These are phyloP conservation scores for Macropus fuliginosus DNA, from an alignment of 2,797 vertebrate species.

Conservation along the genomic window DNA sequence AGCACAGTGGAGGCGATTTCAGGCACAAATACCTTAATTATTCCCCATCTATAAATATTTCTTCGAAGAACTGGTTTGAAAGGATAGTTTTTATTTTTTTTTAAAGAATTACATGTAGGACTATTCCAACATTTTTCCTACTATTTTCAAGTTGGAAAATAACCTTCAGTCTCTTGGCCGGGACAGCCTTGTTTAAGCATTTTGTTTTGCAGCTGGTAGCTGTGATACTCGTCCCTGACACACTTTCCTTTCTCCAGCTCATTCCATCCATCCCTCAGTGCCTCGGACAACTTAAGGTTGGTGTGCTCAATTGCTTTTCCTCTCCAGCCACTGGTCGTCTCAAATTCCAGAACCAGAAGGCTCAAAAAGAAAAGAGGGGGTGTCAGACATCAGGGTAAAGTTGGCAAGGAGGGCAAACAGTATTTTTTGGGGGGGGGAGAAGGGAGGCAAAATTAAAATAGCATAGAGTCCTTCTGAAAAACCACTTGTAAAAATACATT, in stretches of 20 bases:
- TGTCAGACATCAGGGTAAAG: background rate
- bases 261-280: slow-evolving; percentile 3
- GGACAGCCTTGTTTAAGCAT: background rate
- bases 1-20: slow-evolving; percentile 34
- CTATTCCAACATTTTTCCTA: slow-evolving; percentile 57
- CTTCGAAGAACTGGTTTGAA: slow-evolving; percentile 68
- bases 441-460: background rate
- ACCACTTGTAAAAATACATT: slow-evolving; percentile 54
- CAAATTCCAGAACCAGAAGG: background rate
- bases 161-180: background rate
- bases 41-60: slow-evolving; percentile 67
- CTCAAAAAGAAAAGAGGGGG: background rate
- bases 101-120: slow-evolving; percentile 45
- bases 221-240: background rate
- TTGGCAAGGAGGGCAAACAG: background rate
- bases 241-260: background rate
- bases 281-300: background rate
- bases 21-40: slow-evolving; percentile 67
- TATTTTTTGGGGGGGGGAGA: background rate
- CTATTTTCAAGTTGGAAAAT: slow-evolving; percentile 60
- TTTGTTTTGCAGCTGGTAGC: slow-evolving; percentile 51
- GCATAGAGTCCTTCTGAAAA: slow-evolving; percentile 60
- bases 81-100: slow-evolving; percentile 24
- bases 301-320: background rate
- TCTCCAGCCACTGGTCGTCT: background rate